These are phyloP conservation scores for Volucella inflata DNA, from an alignment of 2,888 invertebrate species.

Conservation along the genomic window DNA sequence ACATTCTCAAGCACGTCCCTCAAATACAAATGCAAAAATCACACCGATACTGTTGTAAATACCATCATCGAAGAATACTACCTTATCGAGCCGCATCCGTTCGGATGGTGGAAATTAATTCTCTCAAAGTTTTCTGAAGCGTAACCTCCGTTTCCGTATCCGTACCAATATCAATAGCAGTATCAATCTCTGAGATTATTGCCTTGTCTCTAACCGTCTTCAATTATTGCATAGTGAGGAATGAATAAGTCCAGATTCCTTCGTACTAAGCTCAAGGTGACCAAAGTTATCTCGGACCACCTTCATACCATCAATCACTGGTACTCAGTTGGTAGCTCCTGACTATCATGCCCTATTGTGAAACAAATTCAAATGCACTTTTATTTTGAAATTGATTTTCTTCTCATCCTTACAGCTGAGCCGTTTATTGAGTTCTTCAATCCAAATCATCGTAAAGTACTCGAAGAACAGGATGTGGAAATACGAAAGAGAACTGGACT, in stretches of 20 bases:
- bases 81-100: background rate
- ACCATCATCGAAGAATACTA: too few species aligned
- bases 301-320: background rate
- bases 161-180: slow-evolving; percentile 62
- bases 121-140: slow-evolving; percentile 21
- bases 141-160: slow-evolving; percentile 27
- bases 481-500: slow-evolving; percentile 86
- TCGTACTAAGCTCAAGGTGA: slow-evolving; percentile 42
- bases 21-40: background rate
- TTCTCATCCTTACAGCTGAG: slow-evolving; percentile 78
- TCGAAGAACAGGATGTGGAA: slow-evolving; percentile 88
- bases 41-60: too few species aligned
- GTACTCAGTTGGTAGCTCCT: background rate
- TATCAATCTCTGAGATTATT: slow-evolving; percentile 53
- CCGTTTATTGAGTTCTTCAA: slow-evolving; percentile 91
- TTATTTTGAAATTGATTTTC: slow-evolving; percentile 55
- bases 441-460: slow-evolving; percentile 87
- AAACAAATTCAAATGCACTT: slow-evolving; percentile 65
- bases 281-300: slow-evolving; percentile 30
- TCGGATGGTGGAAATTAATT: slow-evolving; percentile 2
- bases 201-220: slow-evolving; percentile 6
- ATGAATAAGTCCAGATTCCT: slow-evolving; percentile 10
- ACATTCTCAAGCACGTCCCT: background rate
- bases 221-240: background rate
- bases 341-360: background rate